Evolutionary conservation across 2,113 vertebrate species (phyloP), one percentile per base, ranked within the genome.

Genomic region (Vidua chalybeata): DNA sequence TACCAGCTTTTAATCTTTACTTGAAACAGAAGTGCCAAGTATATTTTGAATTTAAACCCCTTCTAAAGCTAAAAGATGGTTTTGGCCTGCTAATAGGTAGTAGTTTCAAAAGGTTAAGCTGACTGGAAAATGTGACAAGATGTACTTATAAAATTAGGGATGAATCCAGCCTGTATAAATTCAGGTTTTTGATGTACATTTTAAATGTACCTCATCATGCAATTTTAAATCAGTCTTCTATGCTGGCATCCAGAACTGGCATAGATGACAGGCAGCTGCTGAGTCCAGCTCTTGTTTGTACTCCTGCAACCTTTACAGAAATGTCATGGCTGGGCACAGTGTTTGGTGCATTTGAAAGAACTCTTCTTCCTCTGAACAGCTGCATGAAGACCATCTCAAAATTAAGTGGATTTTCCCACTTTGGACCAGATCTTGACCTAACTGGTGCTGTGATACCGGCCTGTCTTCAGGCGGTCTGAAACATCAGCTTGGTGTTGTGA

Each of bases 1-100:
- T 58, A 56, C 16, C 17, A 56, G 52, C 86, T 95, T 94, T 92
- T 94, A 87, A 91, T 95, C 84, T 84, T 92, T 68, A 64, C 68
- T 94, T 94, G 80, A 84, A 94, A 89, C 64, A 87, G 35, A 90
- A 91, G 56, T 61, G 18, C 49, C 66, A 75, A 64, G 37, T 49
- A 45, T 71, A 75, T 74, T 92, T 89, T 81, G 55, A 90, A 81
- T 94, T 89, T 82, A 22, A 91, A 92, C 71, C 30, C 16, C 33
- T 89, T 63, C 43, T 78, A 94, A 78, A 87, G 19, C 24, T 72
- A 35, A 56, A 84, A 78, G 56, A 48, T 72, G 31, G 0, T 43
- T 94, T 92, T 88, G 80, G 64, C 55, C 58, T 61, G 52, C 71
- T 77, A 85, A 51, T 52, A 90, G 30, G 55, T 76, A 14, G 39